Conservation (phyloP, 2,113 vertebrate genomes). For the Procavia capensis region DNA sequence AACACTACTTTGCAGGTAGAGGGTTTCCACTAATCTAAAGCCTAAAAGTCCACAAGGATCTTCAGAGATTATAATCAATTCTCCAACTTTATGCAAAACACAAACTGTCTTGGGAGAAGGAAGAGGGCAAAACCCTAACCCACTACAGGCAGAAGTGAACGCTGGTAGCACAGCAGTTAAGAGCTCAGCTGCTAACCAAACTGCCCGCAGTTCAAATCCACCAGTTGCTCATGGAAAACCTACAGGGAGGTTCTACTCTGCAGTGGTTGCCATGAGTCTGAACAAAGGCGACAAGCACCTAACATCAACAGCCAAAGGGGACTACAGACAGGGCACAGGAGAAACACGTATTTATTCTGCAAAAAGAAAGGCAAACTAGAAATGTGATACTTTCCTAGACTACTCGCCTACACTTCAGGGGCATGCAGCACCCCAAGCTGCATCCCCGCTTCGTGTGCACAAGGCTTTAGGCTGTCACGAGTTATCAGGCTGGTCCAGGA, state of each 20-base stretch:
- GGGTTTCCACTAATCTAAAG: neutral
- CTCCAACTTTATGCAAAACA: neutral
- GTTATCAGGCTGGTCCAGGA: neutral
- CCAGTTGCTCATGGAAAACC: no score
- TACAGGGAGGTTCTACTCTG: no score
- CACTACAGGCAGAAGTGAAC: neutral
- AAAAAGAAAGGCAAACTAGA: neutral
- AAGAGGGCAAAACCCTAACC: neutral
- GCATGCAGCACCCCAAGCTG: neutral
- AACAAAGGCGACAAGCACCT: no score
- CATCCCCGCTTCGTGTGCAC: neutral
- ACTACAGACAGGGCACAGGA: neutral
- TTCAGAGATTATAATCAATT: neutral
- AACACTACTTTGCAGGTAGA: neutral
- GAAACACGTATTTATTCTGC: neutral
- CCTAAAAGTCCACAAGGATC: neutral
- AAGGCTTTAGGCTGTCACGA: no score
- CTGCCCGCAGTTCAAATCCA: no score
- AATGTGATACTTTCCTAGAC: neutral
- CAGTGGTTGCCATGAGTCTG: no score
- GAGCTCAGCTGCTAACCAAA: no score
- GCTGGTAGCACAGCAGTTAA: no score
- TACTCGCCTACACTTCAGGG: neutral
- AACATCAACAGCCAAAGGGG: neutral
- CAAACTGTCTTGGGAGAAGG: neutral